Percentiles rank a stretch among this genome's conserved stretches.
phyloP scores from a whole-genome alignment of 2,797 vertebrate genomes.

The Sandelia bainsii region DNA sequence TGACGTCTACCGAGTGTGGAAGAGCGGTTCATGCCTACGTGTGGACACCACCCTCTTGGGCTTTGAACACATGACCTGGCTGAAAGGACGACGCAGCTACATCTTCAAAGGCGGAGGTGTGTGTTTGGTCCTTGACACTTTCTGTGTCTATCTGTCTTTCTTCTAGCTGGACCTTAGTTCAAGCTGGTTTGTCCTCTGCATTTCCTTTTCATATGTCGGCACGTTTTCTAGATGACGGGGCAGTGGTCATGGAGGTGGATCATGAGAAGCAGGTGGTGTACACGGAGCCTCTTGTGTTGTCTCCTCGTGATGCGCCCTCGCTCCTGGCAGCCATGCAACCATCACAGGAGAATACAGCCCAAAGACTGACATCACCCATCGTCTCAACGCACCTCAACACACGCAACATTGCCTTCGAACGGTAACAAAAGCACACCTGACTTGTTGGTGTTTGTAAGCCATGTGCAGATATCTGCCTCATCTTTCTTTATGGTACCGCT shows the following conservation, averaged over 20 bases:
- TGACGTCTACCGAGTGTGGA: slow-evolving; percentile 96
- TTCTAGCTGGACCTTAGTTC: not conserved
- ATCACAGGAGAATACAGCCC: slow-evolving; percentile 93
- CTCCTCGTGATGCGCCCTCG: slow-evolving; percentile 89
- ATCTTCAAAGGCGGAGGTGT: slow-evolving; percentile 96
- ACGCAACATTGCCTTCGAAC: slow-evolving; percentile 94
- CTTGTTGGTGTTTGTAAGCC: not conserved
- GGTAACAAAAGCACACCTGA: slow-evolving; percentile 76
- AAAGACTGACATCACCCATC: slow-evolving; percentile 93
- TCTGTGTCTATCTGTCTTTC: not conserved
- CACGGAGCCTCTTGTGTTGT: slow-evolving; percentile 90
- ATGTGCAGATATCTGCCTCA: not conserved
- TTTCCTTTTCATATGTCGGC: not conserved
- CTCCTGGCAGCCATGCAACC: slow-evolving; percentile 96
- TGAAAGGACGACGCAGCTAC: slow-evolving; percentile 94
- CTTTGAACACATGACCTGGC: slow-evolving; percentile 98
- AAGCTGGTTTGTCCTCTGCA: not conserved
- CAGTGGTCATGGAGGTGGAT: slow-evolving; percentile 97
- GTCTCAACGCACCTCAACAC: slow-evolving; percentile 97
- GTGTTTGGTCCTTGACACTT: slow-evolving; percentile 20
- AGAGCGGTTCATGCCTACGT: slow-evolving; percentile 93
- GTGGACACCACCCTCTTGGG: slow-evolving; percentile 96
- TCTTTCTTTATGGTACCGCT: not conserved
- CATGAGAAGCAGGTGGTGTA: slow-evolving; percentile 97
- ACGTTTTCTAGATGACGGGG: slow-evolving; percentile 86